These are phyloP conservation scores for Tenthredo scrophulariae DNA, from an alignment of 2,888 invertebrate species.

Conservation along the genomic window DNA sequence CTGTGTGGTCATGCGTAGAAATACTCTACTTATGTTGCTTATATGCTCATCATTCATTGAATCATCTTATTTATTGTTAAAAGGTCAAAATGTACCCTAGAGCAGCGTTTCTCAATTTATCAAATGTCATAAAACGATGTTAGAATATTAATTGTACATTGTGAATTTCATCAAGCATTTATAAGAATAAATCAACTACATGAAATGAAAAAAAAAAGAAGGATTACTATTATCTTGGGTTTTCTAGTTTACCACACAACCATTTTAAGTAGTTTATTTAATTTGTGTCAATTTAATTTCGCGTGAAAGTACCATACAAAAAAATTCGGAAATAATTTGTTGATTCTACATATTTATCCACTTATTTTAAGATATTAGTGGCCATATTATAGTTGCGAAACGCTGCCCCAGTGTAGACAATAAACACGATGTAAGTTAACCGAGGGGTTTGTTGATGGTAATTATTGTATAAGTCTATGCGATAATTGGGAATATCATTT, in stretches of 20 bases:
- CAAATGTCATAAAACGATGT: neutral
- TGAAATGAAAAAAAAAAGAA: neutral
- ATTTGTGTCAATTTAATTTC: neutral
- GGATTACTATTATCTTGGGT: neutral
- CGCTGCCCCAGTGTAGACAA: constrained; percentile 47
- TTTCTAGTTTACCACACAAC: neutral
- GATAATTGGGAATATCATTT: constrained; percentile 19
- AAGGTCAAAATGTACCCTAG: constrained; percentile 33
- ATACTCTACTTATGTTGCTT: constrained; percentile 34
- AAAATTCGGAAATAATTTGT: neutral
- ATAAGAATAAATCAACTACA: neutral
- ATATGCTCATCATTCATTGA: constrained; percentile 40
- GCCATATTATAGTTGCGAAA: neutral
- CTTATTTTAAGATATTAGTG: neutral
- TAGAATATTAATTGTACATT: neutral
- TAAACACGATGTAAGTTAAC: constrained; percentile 25
- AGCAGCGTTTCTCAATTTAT: constrained; percentile 41
- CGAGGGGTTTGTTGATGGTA: constrained; percentile 20
- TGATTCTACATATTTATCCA: neutral
- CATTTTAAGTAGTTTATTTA: neutral
- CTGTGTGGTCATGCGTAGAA: constrained; percentile 42
- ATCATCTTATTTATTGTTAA: constrained; percentile 30
- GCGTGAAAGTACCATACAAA: neutral
- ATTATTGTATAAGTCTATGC: constrained; percentile 19
- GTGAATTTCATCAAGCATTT: neutral